Conservation (phyloP, 2,797 vertebrate genomes). For the Cheirogaleus major region DNA sequence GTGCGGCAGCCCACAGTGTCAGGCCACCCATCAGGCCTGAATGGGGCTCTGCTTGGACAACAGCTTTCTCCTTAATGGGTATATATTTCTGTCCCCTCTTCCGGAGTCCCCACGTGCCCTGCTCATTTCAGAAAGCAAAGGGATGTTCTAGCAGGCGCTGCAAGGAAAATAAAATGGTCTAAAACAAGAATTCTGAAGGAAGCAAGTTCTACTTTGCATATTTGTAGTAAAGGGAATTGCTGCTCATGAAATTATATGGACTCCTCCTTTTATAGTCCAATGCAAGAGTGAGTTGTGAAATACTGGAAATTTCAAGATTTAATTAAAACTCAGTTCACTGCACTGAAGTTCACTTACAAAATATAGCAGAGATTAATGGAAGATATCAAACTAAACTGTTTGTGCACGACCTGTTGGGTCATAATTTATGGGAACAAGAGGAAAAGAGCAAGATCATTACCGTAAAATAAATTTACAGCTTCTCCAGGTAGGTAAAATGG, state of each 20-base stretch:
- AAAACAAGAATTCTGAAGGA: conserved; percentile 34
- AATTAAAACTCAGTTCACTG: conserved; percentile 77
- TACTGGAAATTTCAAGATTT: conserved; percentile 63
- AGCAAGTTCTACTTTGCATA: conserved; percentile 52
- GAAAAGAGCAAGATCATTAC: conserved; percentile 77
- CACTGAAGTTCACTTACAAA: conserved; percentile 71
- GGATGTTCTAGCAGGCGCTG: not conserved
- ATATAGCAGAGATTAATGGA: conserved; percentile 78
- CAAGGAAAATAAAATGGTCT: not conserved
- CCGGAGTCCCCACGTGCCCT: conserved; percentile 14
- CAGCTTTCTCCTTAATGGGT: not conserved
- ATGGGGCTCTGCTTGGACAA: not conserved
- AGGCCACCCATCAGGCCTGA: not conserved
- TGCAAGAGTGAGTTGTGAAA: conserved; percentile 68
- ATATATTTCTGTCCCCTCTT: not conserved
- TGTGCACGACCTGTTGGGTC: conserved; percentile 68
- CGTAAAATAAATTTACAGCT: conserved; percentile 78
- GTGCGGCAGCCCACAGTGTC: accelerated
- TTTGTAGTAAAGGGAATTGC: conserved; percentile 56
- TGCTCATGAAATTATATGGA: conserved; percentile 68
- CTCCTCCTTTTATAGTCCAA: conserved; percentile 57
- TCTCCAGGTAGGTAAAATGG: conserved; percentile 72
- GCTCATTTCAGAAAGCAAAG: conserved; percentile 27
- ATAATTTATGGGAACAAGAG: conserved; percentile 77
- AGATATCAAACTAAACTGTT: conserved; percentile 73